These are phyloP conservation scores for Celastrina argiolus DNA, from an alignment of 2,888 invertebrate species.

Conservation along the genomic window DNA sequence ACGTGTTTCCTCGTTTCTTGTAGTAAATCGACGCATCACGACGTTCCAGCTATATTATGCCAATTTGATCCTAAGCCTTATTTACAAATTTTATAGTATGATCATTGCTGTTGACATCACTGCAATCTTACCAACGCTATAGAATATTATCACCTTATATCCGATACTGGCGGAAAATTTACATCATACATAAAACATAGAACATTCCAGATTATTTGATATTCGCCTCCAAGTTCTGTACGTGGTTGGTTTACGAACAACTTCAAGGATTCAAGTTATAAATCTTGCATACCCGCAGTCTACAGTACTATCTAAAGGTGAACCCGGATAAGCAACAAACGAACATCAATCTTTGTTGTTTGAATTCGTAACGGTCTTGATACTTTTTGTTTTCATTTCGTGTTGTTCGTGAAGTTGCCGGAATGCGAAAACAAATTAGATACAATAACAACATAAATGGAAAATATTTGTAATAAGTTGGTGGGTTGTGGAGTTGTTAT, in stretches of 20 bases:
- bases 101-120: too few relatives aligned
- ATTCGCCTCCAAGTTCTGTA: conserved; percentile 26
- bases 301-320: conserved; percentile 32
- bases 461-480: neutral
- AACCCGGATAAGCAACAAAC: conserved; percentile 27
- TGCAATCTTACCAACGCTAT: too few relatives aligned
- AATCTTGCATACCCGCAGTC: conserved; percentile 33
- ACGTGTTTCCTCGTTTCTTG: too few relatives aligned
- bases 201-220: conserved; percentile 19
- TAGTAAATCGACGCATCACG: too few relatives aligned
- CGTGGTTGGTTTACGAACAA: conserved; percentile 30
- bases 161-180: conserved; percentile 13
- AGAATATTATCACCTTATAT: neutral
- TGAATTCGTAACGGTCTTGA: neutral
- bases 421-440: neutral
- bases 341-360: conserved; percentile 19
- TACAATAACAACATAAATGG: neutral
- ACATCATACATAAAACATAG: conserved; percentile 22
- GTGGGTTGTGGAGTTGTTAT: neutral
- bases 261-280: conserved; percentile 30
- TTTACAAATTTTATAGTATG: too few relatives aligned
- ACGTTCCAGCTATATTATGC: too few relatives aligned
- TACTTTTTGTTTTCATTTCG: conserved; percentile 5
- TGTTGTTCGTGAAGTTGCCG: neutral
- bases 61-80: too few relatives aligned